phyloP scores from a whole-genome alignment of 2,888 invertebrate genomes.

The Rhorus exstirpatorius region DNA sequence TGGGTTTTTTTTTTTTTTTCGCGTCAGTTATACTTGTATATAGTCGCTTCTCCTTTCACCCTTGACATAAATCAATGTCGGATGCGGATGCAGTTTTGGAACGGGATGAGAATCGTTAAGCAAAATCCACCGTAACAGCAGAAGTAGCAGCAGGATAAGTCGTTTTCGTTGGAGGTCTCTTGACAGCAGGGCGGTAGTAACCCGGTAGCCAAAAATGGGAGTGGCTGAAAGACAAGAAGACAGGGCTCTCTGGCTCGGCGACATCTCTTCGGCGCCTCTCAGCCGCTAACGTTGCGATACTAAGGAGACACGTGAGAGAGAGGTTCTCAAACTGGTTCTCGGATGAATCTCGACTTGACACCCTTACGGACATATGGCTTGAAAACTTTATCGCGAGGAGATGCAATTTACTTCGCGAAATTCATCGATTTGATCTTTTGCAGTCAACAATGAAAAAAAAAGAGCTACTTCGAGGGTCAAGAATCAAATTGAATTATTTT shows the following conservation, averaged over 20 bases:
- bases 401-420: background rate
- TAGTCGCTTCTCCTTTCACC: slow-evolving; percentile 35
- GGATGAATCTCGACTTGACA: slow-evolving; percentile 31
- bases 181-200: slow-evolving; percentile 75
- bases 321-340: slow-evolving; percentile 74
- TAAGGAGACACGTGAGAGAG: slow-evolving; percentile 70
- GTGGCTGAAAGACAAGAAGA: slow-evolving; percentile 81
- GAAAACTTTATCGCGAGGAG: background rate
- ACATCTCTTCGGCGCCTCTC: slow-evolving; percentile 78
- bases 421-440: background rate
- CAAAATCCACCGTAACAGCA: slow-evolving; percentile 30
- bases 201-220: slow-evolving; percentile 81
- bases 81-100: slow-evolving; percentile 57
- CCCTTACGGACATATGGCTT: slow-evolving; percentile 6
- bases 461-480: background rate
- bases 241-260: slow-evolving; percentile 75
- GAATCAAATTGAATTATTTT: background rate
- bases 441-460: background rate
- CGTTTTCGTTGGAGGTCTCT: slow-evolving; percentile 52
- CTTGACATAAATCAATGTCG: slow-evolving; percentile 65
- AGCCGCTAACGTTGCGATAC: slow-evolving; percentile 65
- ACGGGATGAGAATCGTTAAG: slow-evolving; percentile 47
- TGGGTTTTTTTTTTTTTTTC: slow-evolving; percentile 5
- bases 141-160: slow-evolving; percentile 46
- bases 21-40: slow-evolving; percentile 19